Evolutionary conservation across 2,888 invertebrate genomes (phyloP), one percentile per base, ranked within the genome.

Genomic region (Saturnia japonica): DNA sequence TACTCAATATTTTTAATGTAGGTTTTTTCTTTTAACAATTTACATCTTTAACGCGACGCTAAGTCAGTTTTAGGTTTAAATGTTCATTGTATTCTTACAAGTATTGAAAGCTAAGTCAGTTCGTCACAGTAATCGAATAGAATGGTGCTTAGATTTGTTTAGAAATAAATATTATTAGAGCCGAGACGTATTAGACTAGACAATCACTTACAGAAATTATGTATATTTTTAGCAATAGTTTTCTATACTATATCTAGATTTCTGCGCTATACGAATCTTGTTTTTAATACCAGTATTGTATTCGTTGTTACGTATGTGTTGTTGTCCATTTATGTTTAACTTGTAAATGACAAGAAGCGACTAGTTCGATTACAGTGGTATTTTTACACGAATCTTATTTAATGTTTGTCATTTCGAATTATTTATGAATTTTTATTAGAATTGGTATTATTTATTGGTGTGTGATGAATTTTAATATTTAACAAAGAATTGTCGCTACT

Each of bases 111-210:
- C 88, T 92, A 90, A 91, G 91, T 93, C 91, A 89, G 86, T 80
- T 81, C 77, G 85, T 88, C 90, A 91, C 90, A 86, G 89, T 88
- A 86, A 93, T 93, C 93, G 94, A 94, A 94, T 93, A 93, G 91
- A 93, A 92, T 92, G 94, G 94, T 94, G 94, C 94, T 94, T 94
- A 92, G 91, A 90, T 90, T 91, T 90, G 83, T 85, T 90, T 91
- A 92, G 88, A 79, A 80, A 82, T 90, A 87, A 88, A 84, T 90
- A 89, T 88, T 88, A 89, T 88, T 89, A 90, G 84, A 85, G 78
- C 81, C 80, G 84, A 84, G 84, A 84, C 76, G 81, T 85, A 84
- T 87, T 84, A 80, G 83, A 86, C 84, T 82, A 54, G 34, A 34
- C 34, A 19, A 76, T 82, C 82, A 83, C 82, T 83, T 79, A 85